Evolutionary conservation across 2,797 vertebrate species (phyloP).

Genomic region (Schizothorax lantsangensis): DNA sequence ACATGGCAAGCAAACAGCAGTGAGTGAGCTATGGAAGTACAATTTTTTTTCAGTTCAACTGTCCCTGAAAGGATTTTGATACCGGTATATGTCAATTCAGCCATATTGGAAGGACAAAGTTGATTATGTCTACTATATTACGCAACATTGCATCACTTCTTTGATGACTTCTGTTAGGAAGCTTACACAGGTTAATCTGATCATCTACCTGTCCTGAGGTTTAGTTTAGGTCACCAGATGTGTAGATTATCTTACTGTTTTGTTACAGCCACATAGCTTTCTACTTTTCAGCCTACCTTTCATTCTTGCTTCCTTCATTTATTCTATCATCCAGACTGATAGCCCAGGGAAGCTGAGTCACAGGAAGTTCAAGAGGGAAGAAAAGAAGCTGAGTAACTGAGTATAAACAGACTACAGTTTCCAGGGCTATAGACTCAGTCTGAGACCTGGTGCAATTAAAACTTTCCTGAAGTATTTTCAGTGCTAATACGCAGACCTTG

Average conservation of each 20-base stretch:
- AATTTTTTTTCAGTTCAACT: not conserved
- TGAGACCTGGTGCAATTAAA: slow-evolving; percentile 1
- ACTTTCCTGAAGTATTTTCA: slow-evolving; percentile 11
- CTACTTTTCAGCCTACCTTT: not conserved
- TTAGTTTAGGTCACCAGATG: slow-evolving; percentile 7
- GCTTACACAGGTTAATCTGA: slow-evolving; percentile 49
- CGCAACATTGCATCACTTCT: slow-evolving; percentile 23
- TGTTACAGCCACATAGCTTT: not conserved
- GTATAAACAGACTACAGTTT: not conserved
- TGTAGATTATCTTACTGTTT: not conserved
- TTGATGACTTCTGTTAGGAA: slow-evolving; percentile 40
- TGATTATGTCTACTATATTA: slow-evolving; percentile 33
- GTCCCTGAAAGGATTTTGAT: not conserved
- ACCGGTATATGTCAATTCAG: not conserved
- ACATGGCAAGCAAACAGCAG: not conserved
- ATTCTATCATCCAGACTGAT: not conserved
- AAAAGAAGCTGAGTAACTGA: not conserved
- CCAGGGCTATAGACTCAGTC: not conserved
- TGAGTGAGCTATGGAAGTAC: not conserved
- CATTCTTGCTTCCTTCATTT: not conserved
- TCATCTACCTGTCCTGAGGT: not conserved
- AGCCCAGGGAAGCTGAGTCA: not conserved
- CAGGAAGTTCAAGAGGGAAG: not conserved
- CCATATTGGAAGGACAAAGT: slow-evolving; percentile 20
- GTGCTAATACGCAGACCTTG: not conserved